Conservation (phyloP, 1,140 invertebrate species). For the Hyphantria cunea region DNA sequence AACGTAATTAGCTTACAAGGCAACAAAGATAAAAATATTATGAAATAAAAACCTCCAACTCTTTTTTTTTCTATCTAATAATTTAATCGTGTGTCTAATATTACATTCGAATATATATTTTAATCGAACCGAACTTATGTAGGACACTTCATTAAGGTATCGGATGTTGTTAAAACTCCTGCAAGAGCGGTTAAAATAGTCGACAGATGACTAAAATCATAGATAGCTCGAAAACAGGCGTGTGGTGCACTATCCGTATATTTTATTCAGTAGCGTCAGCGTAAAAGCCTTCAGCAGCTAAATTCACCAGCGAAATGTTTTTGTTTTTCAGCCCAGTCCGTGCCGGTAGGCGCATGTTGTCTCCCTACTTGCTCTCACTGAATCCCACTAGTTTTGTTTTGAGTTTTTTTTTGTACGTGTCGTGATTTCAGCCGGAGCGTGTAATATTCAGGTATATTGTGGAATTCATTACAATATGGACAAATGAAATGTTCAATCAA, state of each 20-base stretch:
- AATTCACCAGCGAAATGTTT: slow-evolving; percentile 29
- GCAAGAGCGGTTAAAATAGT: no score
- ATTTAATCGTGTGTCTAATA: no score
- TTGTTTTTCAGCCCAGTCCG: slow-evolving; percentile 22
- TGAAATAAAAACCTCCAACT: no score
- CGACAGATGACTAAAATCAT: slow-evolving; percentile 35
- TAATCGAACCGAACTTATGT: no score
- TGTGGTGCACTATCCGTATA: slow-evolving; percentile 31
- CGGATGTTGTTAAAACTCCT: no score
- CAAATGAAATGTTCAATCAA: slow-evolving; percentile 10
- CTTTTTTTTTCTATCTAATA: no score
- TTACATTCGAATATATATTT: no score
- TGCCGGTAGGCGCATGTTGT: slow-evolving; percentile 32
- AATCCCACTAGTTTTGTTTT: slow-evolving; percentile 24
- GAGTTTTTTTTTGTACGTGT: slow-evolving; percentile 14
- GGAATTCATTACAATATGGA: slow-evolving; percentile 9
- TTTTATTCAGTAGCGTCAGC: slow-evolving; percentile 33
- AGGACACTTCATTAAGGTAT: no score
- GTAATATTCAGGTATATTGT: slow-evolving; percentile 22
- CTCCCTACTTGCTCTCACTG: slow-evolving; percentile 21
- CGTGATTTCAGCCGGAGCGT: slow-evolving; percentile 19
- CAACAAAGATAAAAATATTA: no score
- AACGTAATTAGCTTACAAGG: no score
- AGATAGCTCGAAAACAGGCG: slow-evolving; percentile 23
- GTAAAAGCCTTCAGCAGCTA: slow-evolving; percentile 28